Percentiles rank a stretch among this genome's conserved stretches.
These are phyloP conservation scores for Dimorphilus gyrociliatus DNA, from an alignment of 2,888 invertebrate genomes.

Conservation along the genomic window DNA sequence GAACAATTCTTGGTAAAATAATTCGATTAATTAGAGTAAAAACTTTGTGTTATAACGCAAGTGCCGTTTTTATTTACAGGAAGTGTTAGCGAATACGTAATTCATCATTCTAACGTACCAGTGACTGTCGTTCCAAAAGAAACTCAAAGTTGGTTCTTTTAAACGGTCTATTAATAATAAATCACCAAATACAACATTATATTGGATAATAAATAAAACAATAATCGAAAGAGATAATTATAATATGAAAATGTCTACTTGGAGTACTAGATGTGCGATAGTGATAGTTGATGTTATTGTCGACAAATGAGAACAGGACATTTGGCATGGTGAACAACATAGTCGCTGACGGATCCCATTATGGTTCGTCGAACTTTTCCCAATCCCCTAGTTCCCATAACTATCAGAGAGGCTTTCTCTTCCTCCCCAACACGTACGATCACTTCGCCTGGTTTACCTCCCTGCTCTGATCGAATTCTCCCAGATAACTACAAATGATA, in stretches of 20 bases:
- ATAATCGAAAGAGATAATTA: no score
- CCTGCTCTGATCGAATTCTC: conserved; percentile 8
- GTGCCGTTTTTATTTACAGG: no score
- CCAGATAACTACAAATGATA: conserved; percentile 9
- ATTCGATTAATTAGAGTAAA: no score
- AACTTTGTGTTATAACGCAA: no score
- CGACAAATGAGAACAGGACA: conserved; percentile 13
- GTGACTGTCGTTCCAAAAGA: conserved; percentile 1
- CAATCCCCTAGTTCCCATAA: conserved; percentile 13
- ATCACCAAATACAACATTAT: no score
- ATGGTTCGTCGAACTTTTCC: conserved; percentile 13
- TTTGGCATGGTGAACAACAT: conserved; percentile 13
- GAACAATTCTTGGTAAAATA: conserved; percentile 1
- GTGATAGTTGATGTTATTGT: conserved; percentile 6
- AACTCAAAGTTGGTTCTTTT: background rate
- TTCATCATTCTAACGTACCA: conserved; percentile 1
- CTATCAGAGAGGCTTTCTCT: conserved; percentile 12
- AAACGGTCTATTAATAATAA: no score
- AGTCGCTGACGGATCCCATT: conserved; percentile 13
- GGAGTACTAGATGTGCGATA: no score
- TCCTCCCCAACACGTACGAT: conserved; percentile 10
- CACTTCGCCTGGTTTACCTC: conserved; percentile 11
- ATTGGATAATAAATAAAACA: no score
- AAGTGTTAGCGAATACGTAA: conserved; percentile 2
- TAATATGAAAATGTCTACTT: no score